Evolutionary conservation across 2,113 vertebrate species (phyloP), one percentile per base, ranked within the genome.

Genomic region (Loxodonta africana): DNA sequence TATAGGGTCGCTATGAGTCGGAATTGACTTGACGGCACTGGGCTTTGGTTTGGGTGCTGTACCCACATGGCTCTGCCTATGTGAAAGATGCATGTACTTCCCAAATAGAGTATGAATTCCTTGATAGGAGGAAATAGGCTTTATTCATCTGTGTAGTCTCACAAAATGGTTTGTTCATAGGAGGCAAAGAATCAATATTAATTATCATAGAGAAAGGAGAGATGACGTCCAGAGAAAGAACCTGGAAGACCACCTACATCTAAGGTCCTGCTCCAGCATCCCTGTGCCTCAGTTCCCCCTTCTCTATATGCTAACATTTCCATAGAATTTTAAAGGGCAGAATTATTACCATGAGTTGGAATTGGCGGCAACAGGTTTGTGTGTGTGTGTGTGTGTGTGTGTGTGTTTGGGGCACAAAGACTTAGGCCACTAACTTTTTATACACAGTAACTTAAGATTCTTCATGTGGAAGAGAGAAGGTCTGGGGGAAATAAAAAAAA

Each of bases 151-250:
- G 60, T 62, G 30, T 53, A 71, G 90, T 14, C 74, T 78, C 11
- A 8, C 74, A 69, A 78, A 71, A 91, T 63, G 30, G 51, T 83
- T 67, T 96, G 48, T 48, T 92, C 26, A 46, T 63, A 87, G 81
- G 30, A 82, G 23, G 21, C 37, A 97, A 0, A 71, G 26, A 82
- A 44, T 37, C 85, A 78, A 80, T 62, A 71, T 60, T 86, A 41
- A 92, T 76, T 88, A 74, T 93, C 67, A 53, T n/a, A 74, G 41
- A 94, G 21, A 53, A 85, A 80, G 87, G 26, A 86, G 91, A 60
- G 2, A 57, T 73, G 23, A 51, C 8, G 6, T 90, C 44, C 63
- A 41, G 92, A 23, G 21, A 87, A 5, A 93, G 9, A 83, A 44
- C 4, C 11, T 48, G 87, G 12, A 6, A 87, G 20, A 86, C 11